Base-by-base conservation (phyloP, 2,888 invertebrate genomes). In the Crossocerus cetratus region DNA sequence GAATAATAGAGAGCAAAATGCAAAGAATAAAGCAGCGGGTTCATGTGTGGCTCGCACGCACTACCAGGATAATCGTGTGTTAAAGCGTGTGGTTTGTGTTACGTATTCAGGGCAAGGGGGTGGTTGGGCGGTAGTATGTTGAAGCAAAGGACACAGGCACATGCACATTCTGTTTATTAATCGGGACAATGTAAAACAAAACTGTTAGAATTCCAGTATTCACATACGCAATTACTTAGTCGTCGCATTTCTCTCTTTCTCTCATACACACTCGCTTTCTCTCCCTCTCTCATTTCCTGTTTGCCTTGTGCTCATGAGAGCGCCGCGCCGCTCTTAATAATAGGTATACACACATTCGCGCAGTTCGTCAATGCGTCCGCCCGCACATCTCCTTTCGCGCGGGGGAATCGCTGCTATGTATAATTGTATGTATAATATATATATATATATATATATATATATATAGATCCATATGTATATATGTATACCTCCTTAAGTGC, bases 111-210 rank as follows among this genome's bases (percentile, higher is more conserved):
- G 49, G 49, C 32, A 11, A 11, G 8, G 32, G 23, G 23, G 32
- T 32, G 32, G 49, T 14, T 49, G 59, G 57, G 77, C 77, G 84
- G 84, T 78, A 78, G 84, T 65, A 73, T 84, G 72, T 83, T 81
- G 80, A 86, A 87, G 86, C 86, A 87, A 87, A 88, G 88, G 89
- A 88, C 87, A 88, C 88, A 90, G 87, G 89, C 90, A 89, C 90
- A 90, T 90, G 90, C 90, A 90, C 89, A 90, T 90, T 90, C 88
- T 88, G 86, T 90, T 90, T 90, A 90, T 90, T 90, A 88, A 89
- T 89, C 86, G 87, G 89, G 87, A 90, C 86, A 90, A 88, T 84
- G 86, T 89, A 86, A 88, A 89, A 90, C 87, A 89, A 86, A 86
- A 86, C 83, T 84, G 82, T 86, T 82, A 84, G 79, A 49, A 83